Conservation (phyloP, 2,888 invertebrate genomes). For the Oscheius sp. region DNA sequence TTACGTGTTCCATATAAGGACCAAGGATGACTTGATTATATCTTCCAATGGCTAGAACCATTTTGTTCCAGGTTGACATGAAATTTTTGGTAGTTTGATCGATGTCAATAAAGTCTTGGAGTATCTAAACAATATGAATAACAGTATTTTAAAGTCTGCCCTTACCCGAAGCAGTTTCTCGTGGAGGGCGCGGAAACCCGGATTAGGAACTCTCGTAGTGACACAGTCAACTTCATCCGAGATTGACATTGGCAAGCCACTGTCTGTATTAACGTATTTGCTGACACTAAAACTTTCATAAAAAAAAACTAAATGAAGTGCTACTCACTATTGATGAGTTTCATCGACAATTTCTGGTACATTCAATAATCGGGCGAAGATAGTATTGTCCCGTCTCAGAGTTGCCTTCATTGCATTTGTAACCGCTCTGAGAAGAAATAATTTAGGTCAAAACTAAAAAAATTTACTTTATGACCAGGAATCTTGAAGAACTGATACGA, state of each 20-base stretch:
- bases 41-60: constrained; percentile 15
- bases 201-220: not conserved
- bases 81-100: constrained; percentile 16
- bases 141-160: not conserved
- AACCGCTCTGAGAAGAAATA: not conserved
- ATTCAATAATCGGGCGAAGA: constrained; percentile 8
- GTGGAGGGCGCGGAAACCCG: not conserved
- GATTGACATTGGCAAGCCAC: not conserved
- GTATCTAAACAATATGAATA: constrained; percentile 1
- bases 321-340: not conserved
- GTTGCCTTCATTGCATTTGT: not conserved
- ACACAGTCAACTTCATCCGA: too few relatives aligned
- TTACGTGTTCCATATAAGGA: constrained; percentile 19
- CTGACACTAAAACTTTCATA: not conserved
- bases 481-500: not conserved
- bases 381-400: constrained; percentile 26
- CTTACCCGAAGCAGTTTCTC: not conserved
- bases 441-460: not conserved
- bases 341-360: constrained; percentile 27
- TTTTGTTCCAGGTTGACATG: constrained; percentile 29
- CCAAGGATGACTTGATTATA: constrained; percentile 5
- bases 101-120: constrained; percentile 31
- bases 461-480: not conserved
- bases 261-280: not conserved
- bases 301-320: not conserved